Evolutionary conservation across 2,797 vertebrate species (phyloP).

Genomic region (Cynopterus sphinx): DNA sequence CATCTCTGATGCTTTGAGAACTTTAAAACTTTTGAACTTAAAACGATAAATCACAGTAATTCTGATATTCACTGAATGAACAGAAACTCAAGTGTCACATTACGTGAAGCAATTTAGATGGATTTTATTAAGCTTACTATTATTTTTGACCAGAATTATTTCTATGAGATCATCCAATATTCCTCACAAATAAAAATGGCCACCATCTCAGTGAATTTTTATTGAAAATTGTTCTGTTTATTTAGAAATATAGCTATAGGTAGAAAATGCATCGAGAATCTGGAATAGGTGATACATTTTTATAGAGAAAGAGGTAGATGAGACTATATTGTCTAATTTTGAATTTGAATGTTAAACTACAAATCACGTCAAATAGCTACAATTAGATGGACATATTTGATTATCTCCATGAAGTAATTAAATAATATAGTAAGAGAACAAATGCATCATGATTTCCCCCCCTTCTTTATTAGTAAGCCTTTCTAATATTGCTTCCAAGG

Average conservation of each 20-base stretch:
- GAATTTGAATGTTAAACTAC: slow-evolving; percentile 42
- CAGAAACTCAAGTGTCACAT: background rate
- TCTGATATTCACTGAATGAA: slow-evolving; percentile 8
- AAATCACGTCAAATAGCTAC: slow-evolving; percentile 51
- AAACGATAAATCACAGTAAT: background rate
- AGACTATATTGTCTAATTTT: slow-evolving; percentile 50
- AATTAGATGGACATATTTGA: slow-evolving; percentile 48
- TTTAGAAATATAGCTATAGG: slow-evolving; percentile 37
- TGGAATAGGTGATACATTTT: slow-evolving; percentile 29
- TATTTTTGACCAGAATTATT: slow-evolving; percentile 46
- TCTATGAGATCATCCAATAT: slow-evolving; percentile 43
- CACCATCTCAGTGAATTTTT: slow-evolving; percentile 30
- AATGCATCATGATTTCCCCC: slow-evolving; percentile 19
- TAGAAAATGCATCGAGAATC: slow-evolving; percentile 36
- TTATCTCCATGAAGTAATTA: slow-evolving; percentile 66
- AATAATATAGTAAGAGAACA: slow-evolving; percentile 40
- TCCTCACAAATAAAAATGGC: slow-evolving; percentile 43
- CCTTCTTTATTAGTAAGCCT: slow-evolving; percentile 26
- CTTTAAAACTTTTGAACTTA: slow-evolving; percentile 18
- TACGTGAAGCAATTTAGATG: slow-evolving; percentile 34
- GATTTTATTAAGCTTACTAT: slow-evolving; percentile 45
- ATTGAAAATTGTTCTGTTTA: slow-evolving; percentile 50
- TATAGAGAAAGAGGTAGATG: slow-evolving; percentile 30
- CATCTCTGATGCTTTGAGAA: background rate
- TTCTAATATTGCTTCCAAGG: slow-evolving; percentile 33